Evolutionary conservation across 2,888 invertebrate species (phyloP), one percentile per base, ranked within the genome.

Genomic region (Bedellia somnulentella): DNA sequence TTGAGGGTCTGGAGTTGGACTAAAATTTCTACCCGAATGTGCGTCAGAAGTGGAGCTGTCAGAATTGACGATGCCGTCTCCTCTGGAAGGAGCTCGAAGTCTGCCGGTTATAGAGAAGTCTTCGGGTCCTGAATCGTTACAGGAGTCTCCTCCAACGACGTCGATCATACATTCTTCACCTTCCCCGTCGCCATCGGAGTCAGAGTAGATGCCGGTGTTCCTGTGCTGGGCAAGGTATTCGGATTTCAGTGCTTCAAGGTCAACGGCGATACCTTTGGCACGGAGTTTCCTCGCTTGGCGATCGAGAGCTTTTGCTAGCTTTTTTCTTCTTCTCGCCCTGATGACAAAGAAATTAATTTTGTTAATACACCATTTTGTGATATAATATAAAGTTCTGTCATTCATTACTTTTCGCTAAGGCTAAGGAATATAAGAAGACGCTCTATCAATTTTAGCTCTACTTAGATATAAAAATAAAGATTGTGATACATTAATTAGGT

Each of bases 241-340:
- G 27, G 88, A 79, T 46, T 89, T 86, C 29, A 93, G 70, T 3
- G 92, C 88, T 47, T 91, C 89, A 37, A 93, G 66, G 59, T 93
- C 92, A 13, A 93, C 93, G 11, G 89, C 84, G 48, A 93, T 91
- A 43, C 93, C 93, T 62, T 93, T 93, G 29, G 90, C 89, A 33
- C 93, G 85, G 35, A 96, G 80, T 57, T 96, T 95, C 44, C 93
- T 80, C 45, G 95, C 95, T 66, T 93, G 93, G 32, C 93, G 80
- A 57, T 94, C 93, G 45, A 94, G 79, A 38, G 92, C 90, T 68
- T 96, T 96, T 52, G 90, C 84, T 53, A 93, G 78, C 75, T 96
- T 93, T 80, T 92, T 92, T 71, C 91, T 84, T 62, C 90, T 85
- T 61, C 91, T 83, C 52, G 92, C 90, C 57, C 88, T 82, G 75